Base-by-base conservation (phyloP, 2,797 vertebrate species). In the Furcifer pardalis region DNA sequence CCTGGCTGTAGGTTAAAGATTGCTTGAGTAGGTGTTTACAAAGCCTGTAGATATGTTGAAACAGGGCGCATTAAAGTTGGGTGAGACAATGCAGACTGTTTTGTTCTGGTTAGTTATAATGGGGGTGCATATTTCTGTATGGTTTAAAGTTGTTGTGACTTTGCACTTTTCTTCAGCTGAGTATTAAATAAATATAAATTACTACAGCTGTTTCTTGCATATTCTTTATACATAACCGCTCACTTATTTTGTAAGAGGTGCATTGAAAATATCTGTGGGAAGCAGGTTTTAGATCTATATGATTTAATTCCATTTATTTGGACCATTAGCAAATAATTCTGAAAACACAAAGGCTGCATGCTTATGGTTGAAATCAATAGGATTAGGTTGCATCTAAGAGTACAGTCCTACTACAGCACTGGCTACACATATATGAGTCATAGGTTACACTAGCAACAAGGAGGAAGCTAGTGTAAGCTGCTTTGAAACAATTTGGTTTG, bases 131-230 rank as follows among this genome's bases (percentile, higher is more conserved):
- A 87, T 92, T 87, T 81, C 68, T 86, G 91, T 92, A 90, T 94
- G 92, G 65, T 60, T 81, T 81, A 71, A 76, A 92, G 89, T 88
- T 93, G 17, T 93, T 93, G 91, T 91, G 92, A 92, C 86, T 92
- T 93, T 93, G 84, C 92, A 94, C 92, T 94, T 94, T 62, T 91
- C 91, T 90, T 88, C 89, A 90, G 86, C 90, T 90, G 89, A 93
- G 78, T 94, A 94, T 94, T 95, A 92, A 84, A 94, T 77, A 77
- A 84, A 94, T 77, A 77, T 92, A 93, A 94, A 91, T 78, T 69
- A 91, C 80, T 0, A 19, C 77, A 49, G 65, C 44, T 79, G 90
- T 85, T 86, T 84, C 62, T 65, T 52, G 81, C 40, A 12, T 27
- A 86, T 21, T 92, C 86, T 44, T 66, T 62, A 12, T 42, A 84